Conservation (phyloP, 2,888 invertebrate genomes). For the Tetanocera ferruginea region DNA sequence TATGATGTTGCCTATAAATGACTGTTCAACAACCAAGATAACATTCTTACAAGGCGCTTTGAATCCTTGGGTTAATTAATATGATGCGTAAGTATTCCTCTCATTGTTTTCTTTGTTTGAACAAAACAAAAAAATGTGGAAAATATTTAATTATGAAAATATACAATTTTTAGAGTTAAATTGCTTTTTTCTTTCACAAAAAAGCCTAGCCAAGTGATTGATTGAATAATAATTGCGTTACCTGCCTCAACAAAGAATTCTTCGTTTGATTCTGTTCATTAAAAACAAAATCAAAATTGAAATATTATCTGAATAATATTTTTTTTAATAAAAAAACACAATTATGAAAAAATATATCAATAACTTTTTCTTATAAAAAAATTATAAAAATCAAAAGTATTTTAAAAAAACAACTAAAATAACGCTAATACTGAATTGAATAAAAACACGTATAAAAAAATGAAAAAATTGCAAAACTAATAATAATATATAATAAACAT, state of each 20-base stretch:
- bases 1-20: neutral
- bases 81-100: slow-evolving; percentile 17
- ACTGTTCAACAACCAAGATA: neutral
- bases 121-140: slow-evolving; percentile 6
- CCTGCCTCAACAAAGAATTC: neutral
- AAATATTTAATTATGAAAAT: neutral
- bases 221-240: neutral
- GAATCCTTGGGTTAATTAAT: slow-evolving; percentile 6
- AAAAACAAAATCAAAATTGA: neutral
- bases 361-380: neutral
- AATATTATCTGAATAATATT: neutral
- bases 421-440: neutral
- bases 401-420: neutral
- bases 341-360: neutral
- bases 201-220: neutral
- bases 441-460: neutral
- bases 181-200: too few species aligned
- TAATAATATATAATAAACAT: neutral
- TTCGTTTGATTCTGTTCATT: neutral
- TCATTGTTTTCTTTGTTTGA: neutral
- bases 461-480: neutral
- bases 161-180: neutral
- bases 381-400: neutral
- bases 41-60: neutral
- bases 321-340: neutral